Evolutionary conservation across 2,888 invertebrate species (phyloP).

Genomic region (Temnothorax unifasciatus): DNA sequence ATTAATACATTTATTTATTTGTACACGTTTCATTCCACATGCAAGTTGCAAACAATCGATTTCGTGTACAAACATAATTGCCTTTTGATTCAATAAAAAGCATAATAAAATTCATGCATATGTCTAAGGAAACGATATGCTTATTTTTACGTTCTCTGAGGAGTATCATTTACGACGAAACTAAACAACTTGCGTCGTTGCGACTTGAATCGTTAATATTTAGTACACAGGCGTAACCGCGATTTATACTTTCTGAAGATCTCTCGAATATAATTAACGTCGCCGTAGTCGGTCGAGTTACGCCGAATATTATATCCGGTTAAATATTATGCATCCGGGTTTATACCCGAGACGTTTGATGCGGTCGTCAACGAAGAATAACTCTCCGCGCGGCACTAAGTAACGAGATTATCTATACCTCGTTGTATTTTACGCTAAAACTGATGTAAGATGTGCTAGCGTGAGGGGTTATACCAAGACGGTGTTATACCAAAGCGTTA

Average conservation of each 20-base stretch:
- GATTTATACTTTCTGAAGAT: constrained; percentile 16
- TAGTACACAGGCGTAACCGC: neutral
- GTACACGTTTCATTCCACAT: neutral
- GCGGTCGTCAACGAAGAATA: constrained; percentile 76
- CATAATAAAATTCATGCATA: neutral
- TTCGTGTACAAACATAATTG: neutral
- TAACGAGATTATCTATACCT: constrained; percentile 73
- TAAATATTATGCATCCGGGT: constrained; percentile 77
- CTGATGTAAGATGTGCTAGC: constrained; percentile 63
- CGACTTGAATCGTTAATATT: constrained; percentile 34
- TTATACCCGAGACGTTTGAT: constrained; percentile 71
- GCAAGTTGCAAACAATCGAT: neutral
- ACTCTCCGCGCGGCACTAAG: constrained; percentile 74
- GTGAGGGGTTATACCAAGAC: neutral
- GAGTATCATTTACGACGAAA: neutral
- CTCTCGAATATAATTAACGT: constrained; percentile 26
- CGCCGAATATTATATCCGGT: constrained; percentile 47
- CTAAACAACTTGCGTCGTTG: constrained; percentile 6
- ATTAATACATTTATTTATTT: neutral
- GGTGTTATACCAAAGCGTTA: constrained; percentile 5
- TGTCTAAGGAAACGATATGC: neutral
- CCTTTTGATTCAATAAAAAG: neutral
- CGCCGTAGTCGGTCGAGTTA: constrained; percentile 13
- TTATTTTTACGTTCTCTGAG: neutral
- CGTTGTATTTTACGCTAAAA: constrained; percentile 68